Percentiles rank a stretch among this genome's conserved stretches.
Conservation (phyloP, 2,888 invertebrate genomes). For the Lycophotia porphyrea region DNA sequence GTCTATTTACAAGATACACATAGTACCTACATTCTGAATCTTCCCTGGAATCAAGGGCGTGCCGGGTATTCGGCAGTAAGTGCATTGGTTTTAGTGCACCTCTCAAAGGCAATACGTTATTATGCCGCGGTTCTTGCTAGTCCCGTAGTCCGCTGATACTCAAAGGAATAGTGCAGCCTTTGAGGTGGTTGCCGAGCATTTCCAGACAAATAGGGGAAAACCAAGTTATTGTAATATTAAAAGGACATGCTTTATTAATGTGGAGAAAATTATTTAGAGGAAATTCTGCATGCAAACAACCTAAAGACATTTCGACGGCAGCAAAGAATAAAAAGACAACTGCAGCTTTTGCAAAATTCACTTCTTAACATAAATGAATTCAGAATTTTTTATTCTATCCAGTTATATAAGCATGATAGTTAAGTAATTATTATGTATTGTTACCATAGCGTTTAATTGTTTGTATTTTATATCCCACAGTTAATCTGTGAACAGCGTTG, state of each 20-base stretch:
- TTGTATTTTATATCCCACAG: too few relatives aligned
- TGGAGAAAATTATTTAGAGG: neutral
- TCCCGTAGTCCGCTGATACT: slow-evolving; percentile 4
- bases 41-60: neutral
- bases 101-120: slow-evolving; percentile 45
- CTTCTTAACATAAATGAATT: too few relatives aligned
- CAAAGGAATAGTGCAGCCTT: slow-evolving; percentile 49
- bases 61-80: slow-evolving; percentile 30
- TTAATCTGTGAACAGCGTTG: too few relatives aligned
- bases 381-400: too few relatives aligned
- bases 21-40: neutral
- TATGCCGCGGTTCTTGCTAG: slow-evolving; percentile 24
- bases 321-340: too few relatives aligned
- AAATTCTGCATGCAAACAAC: neutral
- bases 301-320: neutral
- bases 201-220: slow-evolving; percentile 21
- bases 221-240: slow-evolving; percentile 22
- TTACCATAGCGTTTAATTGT: too few relatives aligned
- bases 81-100: slow-evolving; percentile 34
- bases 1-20: neutral
- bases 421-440: too few relatives aligned
- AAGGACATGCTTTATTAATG: slow-evolving; percentile 16
- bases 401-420: too few relatives aligned
- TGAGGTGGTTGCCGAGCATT: slow-evolving; percentile 44
- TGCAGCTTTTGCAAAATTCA: too few relatives aligned